A percentile compares a stretch with the other conserved stretches of the same genome.
Conservation (phyloP, 2,113 vertebrate species). For the Dicrurus megarhynchus region DNA sequence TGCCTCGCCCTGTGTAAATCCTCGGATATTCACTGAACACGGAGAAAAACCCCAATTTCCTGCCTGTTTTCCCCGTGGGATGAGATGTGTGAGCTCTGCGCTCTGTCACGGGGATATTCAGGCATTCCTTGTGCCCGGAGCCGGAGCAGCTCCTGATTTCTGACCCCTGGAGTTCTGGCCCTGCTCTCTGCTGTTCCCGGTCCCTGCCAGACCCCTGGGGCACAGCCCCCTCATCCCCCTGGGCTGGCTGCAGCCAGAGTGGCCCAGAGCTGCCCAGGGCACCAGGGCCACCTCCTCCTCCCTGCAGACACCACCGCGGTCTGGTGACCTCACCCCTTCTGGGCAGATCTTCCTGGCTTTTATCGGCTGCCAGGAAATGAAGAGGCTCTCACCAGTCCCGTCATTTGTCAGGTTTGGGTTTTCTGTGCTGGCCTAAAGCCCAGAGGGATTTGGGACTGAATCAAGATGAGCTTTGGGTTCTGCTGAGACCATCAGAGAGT, state of each 20-base stretch:
- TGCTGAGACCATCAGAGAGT: not conserved
- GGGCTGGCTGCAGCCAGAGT: not conserved
- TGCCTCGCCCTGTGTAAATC: not conserved
- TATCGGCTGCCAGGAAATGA: not conserved
- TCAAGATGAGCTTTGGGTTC: not conserved
- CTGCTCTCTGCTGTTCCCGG: not conserved
- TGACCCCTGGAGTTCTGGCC: not conserved
- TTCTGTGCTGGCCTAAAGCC: not conserved
- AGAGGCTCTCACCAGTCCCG: not conserved
- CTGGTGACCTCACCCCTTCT: not conserved
- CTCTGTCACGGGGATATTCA: not conserved
- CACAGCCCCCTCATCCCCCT: not conserved
- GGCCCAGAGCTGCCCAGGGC: not conserved
- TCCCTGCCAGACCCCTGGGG: rapidly evolving
- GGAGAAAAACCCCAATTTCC: not conserved
- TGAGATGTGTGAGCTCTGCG: not conserved
- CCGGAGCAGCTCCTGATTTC: not conserved
- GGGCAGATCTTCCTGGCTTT: not conserved
- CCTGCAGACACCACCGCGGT: not conserved
- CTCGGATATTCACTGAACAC: not conserved
- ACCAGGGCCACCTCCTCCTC: not conserved
- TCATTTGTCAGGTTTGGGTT: not conserved
- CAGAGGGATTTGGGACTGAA: not conserved
- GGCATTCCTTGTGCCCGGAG: not conserved
- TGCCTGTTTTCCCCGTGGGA: not conserved